Evolutionary conservation across 2,888 invertebrate genomes (phyloP).

Genomic region (Oegoconia quadripuncta): DNA sequence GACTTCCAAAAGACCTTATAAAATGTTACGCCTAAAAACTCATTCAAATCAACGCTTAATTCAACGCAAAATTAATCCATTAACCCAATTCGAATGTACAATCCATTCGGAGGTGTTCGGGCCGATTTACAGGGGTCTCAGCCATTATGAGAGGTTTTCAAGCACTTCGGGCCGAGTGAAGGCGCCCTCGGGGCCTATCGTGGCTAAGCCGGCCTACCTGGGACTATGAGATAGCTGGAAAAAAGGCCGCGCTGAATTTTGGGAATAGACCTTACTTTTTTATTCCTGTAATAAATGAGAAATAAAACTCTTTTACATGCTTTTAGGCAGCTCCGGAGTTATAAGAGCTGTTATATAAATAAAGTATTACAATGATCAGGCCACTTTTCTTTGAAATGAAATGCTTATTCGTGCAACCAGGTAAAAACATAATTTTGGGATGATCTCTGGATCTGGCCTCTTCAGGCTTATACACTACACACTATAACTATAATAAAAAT

Average conservation of each 20-base stretch:
- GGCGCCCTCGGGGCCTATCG: slow-evolving; percentile 22
- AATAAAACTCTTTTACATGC: neutral
- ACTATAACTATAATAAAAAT: too few relatives aligned
- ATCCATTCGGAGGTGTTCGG: slow-evolving; percentile 24
- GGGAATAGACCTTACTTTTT: slow-evolving; percentile 2
- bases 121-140: slow-evolving; percentile 20
- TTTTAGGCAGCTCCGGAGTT: too few relatives aligned
- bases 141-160: slow-evolving; percentile 24
- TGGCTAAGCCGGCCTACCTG: slow-evolving; percentile 17
- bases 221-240: slow-evolving; percentile 16
- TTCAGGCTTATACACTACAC: too few relatives aligned
- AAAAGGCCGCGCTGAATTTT: slow-evolving; percentile 16
- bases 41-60: slow-evolving; percentile 9
- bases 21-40: slow-evolving; percentile 1
- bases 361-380: too few relatives aligned
- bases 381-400: too few relatives aligned
- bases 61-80: slow-evolving; percentile 29
- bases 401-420: too few relatives aligned
- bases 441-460: too few relatives aligned
- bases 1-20: too few relatives aligned
- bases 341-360: too few relatives aligned
- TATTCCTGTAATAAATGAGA: neutral
- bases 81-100: slow-evolving; percentile 30
- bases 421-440: too few relatives aligned
- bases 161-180: slow-evolving; percentile 12